Evolutionary conservation across 2,888 invertebrate genomes (phyloP).

Genomic region (Agapostemon virescens): DNA sequence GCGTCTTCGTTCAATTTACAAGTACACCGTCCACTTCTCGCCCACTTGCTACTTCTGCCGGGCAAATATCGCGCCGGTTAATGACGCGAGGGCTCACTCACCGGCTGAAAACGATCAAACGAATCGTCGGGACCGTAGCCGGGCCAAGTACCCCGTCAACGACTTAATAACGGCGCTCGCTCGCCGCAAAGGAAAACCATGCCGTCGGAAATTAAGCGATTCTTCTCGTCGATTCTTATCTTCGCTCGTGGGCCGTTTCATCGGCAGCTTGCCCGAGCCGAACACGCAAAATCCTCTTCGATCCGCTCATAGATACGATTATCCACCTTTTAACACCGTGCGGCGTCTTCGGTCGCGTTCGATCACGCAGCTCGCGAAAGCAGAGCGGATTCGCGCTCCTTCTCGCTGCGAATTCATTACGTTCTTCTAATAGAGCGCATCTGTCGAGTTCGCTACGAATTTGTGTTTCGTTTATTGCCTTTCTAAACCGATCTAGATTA

Average conservation of each 20-base stretch:
- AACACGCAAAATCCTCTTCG: slow-evolving; percentile 11
- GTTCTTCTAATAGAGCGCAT: background rate
- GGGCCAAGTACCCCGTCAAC: slow-evolving; percentile 19
- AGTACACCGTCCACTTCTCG: slow-evolving; percentile 51
- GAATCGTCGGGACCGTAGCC: background rate
- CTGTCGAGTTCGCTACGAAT: background rate
- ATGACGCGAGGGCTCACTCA: slow-evolving; percentile 50
- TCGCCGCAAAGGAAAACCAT: slow-evolving; percentile 23
- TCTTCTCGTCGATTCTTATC: slow-evolving; percentile 5
- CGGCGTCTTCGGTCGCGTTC: background rate
- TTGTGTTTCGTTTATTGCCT: background rate
- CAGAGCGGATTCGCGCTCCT: background rate
- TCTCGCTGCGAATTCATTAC: background rate
- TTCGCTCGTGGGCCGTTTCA: background rate
- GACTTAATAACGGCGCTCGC: slow-evolving; percentile 33
- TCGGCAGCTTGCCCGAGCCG: background rate
- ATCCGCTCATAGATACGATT: slow-evolving; percentile 15
- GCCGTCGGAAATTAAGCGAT: slow-evolving; percentile 29
- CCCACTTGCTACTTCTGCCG: slow-evolving; percentile 47
- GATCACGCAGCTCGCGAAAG: background rate
- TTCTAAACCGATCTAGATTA: too few relatives aligned
- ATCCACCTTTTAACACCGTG: background rate
- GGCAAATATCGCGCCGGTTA: slow-evolving; percentile 46
- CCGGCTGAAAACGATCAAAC: slow-evolving; percentile 31
- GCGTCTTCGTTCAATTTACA: slow-evolving; percentile 41